A percentile compares a stretch with the other conserved stretches of the same genome.
Evolutionary conservation across 2,888 invertebrate genomes (phyloP).

Genomic region (Teleogryllus oceanicus): DNA sequence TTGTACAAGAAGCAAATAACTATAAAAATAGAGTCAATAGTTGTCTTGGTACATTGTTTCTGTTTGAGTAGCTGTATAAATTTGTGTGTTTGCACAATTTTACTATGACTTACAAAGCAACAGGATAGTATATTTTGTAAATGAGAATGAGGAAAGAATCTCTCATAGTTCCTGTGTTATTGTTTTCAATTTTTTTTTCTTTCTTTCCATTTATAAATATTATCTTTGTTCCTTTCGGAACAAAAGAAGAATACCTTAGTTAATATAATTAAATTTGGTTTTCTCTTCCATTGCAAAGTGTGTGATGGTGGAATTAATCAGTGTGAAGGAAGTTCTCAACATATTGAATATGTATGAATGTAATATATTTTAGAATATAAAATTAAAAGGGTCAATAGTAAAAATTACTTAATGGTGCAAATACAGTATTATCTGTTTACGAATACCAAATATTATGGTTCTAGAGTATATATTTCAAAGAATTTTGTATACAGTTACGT

Average conservation of each 20-base stretch:
- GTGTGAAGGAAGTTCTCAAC: no score
- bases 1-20: background rate
- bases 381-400: background rate
- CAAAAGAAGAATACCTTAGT: no score
- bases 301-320: no score
- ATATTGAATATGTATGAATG: no score
- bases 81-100: conserved; percentile 18
- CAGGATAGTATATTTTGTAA: conserved; percentile 18
- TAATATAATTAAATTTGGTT: no score
- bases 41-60: no score
- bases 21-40: background rate
- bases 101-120: background rate
- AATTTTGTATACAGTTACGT: conserved; percentile 18
- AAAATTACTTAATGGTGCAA: background rate
- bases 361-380: background rate
- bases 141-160: background rate
- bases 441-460: background rate
- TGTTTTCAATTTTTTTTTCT: background rate
- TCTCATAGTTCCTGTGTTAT: background rate
- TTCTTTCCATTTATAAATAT: background rate
- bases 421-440: conserved; percentile 4
- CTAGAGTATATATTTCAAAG: conserved; percentile 6
- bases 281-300: no score
- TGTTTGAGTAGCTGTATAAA: background rate
- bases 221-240: background rate